Evolutionary conservation across 2,797 vertebrate species (phyloP).

Genomic region (Darevskia nairensis): DNA sequence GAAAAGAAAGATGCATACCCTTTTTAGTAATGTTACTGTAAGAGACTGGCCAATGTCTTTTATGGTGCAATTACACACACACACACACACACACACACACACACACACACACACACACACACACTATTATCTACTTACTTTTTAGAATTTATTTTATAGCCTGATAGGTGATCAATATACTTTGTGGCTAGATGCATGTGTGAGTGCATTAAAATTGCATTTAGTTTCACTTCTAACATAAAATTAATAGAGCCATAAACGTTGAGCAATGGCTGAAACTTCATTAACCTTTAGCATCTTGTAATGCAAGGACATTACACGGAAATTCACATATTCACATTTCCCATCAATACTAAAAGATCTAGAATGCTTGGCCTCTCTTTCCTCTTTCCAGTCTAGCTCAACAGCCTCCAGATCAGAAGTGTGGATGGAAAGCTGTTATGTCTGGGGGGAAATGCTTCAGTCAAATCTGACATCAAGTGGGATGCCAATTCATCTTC

Average conservation of each 20-base stretch:
- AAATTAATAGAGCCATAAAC: constrained; percentile 32
- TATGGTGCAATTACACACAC: background rate
- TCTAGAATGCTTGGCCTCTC: background rate
- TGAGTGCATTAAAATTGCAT: background rate
- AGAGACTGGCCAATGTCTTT: constrained; percentile 26
- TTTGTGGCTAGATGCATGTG: constrained; percentile 2
- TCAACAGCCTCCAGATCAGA: background rate
- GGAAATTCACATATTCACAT: constrained; percentile 4
- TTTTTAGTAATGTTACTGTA: constrained; percentile 29
- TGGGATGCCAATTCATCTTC: background rate
- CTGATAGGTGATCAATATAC: constrained; percentile 19
- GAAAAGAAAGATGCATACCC: background rate
- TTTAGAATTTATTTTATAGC: constrained; percentile 34
- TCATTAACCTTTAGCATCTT: background rate
- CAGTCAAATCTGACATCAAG: background rate
- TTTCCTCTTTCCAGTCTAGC: background rate
- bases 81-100: constrained; percentile 9
- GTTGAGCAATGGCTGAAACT: background rate
- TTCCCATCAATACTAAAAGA: constrained; percentile 12
- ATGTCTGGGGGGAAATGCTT: background rate
- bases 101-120: constrained; percentile 3
- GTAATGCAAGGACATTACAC: constrained; percentile 10
- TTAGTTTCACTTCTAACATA: constrained; percentile 10
- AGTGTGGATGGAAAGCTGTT: background rate
- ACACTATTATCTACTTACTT: background rate